Evolutionary conservation across 2,888 invertebrate species (phyloP).

Genomic region (Aleiodes leptofemur): DNA sequence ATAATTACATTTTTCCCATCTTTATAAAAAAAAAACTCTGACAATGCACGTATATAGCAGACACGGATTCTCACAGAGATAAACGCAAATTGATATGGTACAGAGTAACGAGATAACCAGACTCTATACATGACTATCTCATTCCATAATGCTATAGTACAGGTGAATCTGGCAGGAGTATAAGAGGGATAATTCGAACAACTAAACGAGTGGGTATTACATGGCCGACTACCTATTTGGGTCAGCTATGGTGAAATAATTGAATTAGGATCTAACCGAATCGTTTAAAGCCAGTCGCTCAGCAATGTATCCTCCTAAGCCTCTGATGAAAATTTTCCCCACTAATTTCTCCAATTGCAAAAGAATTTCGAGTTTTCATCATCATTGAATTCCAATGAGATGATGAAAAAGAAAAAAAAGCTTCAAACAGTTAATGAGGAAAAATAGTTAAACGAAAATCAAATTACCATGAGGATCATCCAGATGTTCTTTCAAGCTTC

Average conservation of each 20-base stretch:
- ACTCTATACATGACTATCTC: conserved; percentile 6
- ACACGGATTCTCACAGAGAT: conserved; percentile 14
- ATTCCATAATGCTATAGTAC: not conserved
- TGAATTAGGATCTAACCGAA: conserved; percentile 58
- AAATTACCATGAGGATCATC: too few relatives aligned
- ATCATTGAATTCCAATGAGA: conserved; percentile 1
- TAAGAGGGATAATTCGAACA: conserved; percentile 33
- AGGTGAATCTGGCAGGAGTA: conserved; percentile 3
- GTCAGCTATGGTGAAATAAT: conserved; percentile 58
- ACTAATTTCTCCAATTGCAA: conserved; percentile 55
- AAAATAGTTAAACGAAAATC: too few relatives aligned
- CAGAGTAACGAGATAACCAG: conserved; percentile 3
- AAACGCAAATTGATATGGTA: conserved; percentile 20
- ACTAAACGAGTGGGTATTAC: conserved; percentile 38
- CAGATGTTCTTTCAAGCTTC: too few relatives aligned
- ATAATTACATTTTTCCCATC: not conserved
- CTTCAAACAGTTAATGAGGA: too few relatives aligned
- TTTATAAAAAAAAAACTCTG: not conserved
- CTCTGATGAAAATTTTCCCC: conserved; percentile 52
- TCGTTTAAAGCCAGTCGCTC: conserved; percentile 51
- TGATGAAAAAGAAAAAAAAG: too few relatives aligned
- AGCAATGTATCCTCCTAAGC: conserved; percentile 60
- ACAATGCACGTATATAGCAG: not conserved
- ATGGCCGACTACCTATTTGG: conserved; percentile 50
- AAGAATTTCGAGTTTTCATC: not conserved